Evolutionary conservation across 2,888 invertebrate species (phyloP), one percentile per base, ranked within the genome.

Genomic region (Falcaria lacertinaria): DNA sequence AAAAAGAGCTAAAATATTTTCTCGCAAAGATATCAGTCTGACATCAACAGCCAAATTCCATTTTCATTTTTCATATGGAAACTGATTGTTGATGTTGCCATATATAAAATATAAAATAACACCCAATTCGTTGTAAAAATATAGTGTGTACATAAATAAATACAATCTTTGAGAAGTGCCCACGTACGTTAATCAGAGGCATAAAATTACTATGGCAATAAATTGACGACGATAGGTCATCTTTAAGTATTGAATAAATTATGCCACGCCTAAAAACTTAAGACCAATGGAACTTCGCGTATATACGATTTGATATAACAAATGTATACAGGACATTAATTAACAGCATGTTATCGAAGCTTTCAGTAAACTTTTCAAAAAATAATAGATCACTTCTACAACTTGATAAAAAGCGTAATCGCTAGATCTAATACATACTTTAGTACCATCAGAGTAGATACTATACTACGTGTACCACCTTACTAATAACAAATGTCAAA

Each of bases 11-110:
- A 57, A 44, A 58, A 49, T 56, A 58, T 60, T 57, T 50, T 54
- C 39, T 48, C 49, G 52, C 60, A 22, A 37, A 25, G 19, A 15
- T 37, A 66, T 79, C 78, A 83, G 80, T 80, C 75, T 64, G 44
- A 68, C 76, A 77, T 72, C 69, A 68, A 51, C 69, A 70, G 55
- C 50, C 74, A 72, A 54, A 57, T 75, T 75, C 64, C 64, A 68
- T 57, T 64, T 57, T 58, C 44, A 44, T 36, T 15, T 50, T 33
- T 42, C 45, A 54, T 60, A 62, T 64, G 57, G 66, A 74, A 75
- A 57, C 48, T 71, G 71, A 57, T 50, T 65, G 67, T 64, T 65
- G 69, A 72, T 79, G 74, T 72, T 69, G 64, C 70, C 68, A 76
- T 53, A 60, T 14, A 15, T 15, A 48, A 60, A 57, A 65, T n/a